phyloP scores from a whole-genome alignment of 2,113 vertebrate genomes.

The Sebastes schlegelii region DNA sequence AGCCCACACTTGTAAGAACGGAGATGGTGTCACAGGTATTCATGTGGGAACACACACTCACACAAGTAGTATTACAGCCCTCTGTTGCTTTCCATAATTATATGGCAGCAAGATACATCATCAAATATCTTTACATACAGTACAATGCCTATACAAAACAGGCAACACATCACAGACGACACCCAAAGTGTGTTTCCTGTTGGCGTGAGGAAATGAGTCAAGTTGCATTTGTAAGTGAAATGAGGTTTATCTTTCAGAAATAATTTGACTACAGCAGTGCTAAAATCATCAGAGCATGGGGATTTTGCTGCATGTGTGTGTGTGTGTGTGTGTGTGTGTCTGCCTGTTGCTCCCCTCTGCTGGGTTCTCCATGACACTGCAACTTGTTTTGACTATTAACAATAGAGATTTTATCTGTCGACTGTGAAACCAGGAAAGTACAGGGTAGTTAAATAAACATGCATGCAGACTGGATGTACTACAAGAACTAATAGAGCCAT shows the following conservation, averaged over 20 bases:
- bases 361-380: constrained; percentile 74
- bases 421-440: constrained; percentile 2
- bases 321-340: not conserved
- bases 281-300: constrained; percentile 10
- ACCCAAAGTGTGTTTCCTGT: not conserved
- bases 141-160: not conserved
- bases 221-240: constrained; percentile 53
- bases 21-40: constrained; percentile 66
- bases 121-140: constrained; percentile 7
- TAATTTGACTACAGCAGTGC: constrained; percentile 14
- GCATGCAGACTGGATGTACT: not conserved
- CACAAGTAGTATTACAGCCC: not conserved
- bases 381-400: constrained; percentile 40
- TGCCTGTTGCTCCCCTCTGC: constrained; percentile 79
- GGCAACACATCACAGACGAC: not conserved
- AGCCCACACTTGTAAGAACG: constrained; percentile 76
- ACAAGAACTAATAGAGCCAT: not conserved
- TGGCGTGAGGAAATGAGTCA: constrained; percentile 10
- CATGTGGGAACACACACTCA: constrained; percentile 10
- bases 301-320: not conserved
- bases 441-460: not conserved
- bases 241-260: constrained; percentile 43
- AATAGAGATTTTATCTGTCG: not conserved
- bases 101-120: not conserved
- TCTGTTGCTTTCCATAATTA: constrained; percentile 18